Evolutionary conservation across 2,113 vertebrate genomes (phyloP).

Genomic region (Dunckerocampus dactyliophorus): DNA sequence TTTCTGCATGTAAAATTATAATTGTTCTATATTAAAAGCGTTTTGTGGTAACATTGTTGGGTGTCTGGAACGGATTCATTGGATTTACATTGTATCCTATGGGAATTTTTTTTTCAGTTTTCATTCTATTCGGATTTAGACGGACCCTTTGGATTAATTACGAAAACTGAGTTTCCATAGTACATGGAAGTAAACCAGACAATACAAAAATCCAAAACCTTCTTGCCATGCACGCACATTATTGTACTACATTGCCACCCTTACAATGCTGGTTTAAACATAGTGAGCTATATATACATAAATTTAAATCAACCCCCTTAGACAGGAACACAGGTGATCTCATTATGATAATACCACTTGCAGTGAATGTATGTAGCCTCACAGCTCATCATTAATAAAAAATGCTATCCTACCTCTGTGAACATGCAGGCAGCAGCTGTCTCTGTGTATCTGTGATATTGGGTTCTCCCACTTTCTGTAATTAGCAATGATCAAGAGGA

Average conservation of each 20-base stretch:
- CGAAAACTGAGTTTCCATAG: too few species aligned
- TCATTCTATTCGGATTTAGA: too few species aligned
- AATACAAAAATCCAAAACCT: too few species aligned
- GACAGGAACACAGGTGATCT: background rate
- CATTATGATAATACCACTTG: background rate
- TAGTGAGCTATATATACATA: background rate
- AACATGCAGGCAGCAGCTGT: slow-evolving; percentile 39
- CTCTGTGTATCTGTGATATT: slow-evolving; percentile 49
- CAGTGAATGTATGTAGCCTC: slow-evolving; percentile 3
- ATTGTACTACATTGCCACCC: background rate
- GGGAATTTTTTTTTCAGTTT: too few species aligned
- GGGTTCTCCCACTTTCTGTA: slow-evolving; percentile 69
- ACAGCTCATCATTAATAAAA: slow-evolving; percentile 29
- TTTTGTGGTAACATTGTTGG: too few species aligned
- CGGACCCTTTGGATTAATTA: too few species aligned
- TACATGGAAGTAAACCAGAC: too few species aligned
- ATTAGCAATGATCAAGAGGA: slow-evolving; percentile 77
- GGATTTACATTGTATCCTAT: too few species aligned
- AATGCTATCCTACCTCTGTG: slow-evolving; percentile 20
- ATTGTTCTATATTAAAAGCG: too few species aligned
- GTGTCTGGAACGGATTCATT: too few species aligned
- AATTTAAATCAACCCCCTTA: background rate
- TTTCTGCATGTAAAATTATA: too few species aligned
- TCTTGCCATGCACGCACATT: too few species aligned
- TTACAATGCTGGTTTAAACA: background rate